phyloP scores from a whole-genome alignment of 2,888 invertebrate genomes.

The Tortrix viridana region DNA sequence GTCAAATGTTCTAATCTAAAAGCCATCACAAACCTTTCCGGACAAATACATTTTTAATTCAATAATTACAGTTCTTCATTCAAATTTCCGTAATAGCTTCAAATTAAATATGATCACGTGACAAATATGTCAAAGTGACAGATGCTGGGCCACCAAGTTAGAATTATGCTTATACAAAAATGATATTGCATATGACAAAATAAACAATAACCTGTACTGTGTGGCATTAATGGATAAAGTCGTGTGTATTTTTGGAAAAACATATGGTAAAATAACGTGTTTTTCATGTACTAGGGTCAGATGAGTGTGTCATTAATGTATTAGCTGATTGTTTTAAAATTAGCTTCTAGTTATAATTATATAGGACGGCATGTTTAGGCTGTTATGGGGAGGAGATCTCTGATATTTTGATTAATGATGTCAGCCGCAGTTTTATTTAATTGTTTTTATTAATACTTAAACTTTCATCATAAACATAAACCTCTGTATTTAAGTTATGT shows the following conservation, averaged over 20 bases:
- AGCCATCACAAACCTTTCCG: constrained; percentile 68
- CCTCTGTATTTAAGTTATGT: no score
- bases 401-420: constrained; percentile 33
- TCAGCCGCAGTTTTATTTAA: background rate
- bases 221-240: constrained; percentile 38
- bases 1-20: constrained; percentile 63
- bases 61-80: constrained; percentile 69
- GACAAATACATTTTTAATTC: constrained; percentile 79
- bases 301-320: constrained; percentile 59
- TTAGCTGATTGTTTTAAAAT: constrained; percentile 59
- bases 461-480: no score
- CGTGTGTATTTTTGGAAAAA: constrained; percentile 9
- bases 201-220: background rate
- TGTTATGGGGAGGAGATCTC: constrained; percentile 32
- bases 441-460: no score
- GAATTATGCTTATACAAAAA: constrained; percentile 24
- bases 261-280: constrained; percentile 12
- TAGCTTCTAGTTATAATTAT: constrained; percentile 46
- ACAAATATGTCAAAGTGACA: constrained; percentile 76
- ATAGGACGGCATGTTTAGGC: constrained; percentile 33
- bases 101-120: constrained; percentile 77
- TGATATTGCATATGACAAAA: background rate
- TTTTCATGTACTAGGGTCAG: constrained; percentile 42
- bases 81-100: constrained; percentile 63
- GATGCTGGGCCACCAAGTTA: constrained; percentile 58